Evolutionary conservation across 2,888 invertebrate genomes (phyloP).

Genomic region (Auanema freiburgensis): DNA sequence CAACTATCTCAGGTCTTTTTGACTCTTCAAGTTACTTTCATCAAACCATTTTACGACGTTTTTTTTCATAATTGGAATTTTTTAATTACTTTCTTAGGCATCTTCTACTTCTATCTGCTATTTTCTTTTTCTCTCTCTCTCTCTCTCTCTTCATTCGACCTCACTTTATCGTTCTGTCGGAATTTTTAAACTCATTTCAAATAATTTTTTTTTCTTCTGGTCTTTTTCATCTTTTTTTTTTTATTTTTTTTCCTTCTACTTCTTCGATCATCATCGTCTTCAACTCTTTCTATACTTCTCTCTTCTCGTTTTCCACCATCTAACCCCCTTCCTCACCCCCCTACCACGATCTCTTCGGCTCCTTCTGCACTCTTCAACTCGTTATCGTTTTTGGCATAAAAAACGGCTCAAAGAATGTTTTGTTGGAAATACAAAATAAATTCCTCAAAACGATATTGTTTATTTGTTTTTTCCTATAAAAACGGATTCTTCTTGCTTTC

Average conservation of each 20-base stretch:
- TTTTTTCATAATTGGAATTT: not conserved
- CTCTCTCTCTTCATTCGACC: constrained; percentile 6
- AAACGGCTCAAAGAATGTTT: not conserved
- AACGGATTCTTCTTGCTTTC: too few relatives aligned
- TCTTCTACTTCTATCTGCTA: too few relatives aligned
- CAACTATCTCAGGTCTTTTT: too few relatives aligned
- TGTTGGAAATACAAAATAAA: constrained; percentile 1
- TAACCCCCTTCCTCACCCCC: not conserved
- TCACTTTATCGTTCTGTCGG: constrained; percentile 7
- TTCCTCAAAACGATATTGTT: not conserved
- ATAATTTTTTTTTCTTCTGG: constrained; percentile 3
- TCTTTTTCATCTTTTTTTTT: not conserved
- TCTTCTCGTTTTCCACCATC: not conserved
- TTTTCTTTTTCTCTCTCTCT: not conserved
- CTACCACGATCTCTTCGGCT: not conserved
- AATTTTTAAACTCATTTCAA: not conserved
- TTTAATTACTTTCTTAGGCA: constrained; percentile 2
- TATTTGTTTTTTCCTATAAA: too few relatives aligned
- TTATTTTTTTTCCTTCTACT: not conserved
- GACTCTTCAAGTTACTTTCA: too few relatives aligned
- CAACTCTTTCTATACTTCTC: not conserved
- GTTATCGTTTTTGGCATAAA: constrained; percentile 5
- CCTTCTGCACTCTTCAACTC: not conserved
- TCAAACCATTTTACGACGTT: not conserved
- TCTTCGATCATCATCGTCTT: not conserved